Evolutionary conservation across 2,113 vertebrate genomes (phyloP).

Genomic region (Trichomycterus rosablanca): DNA sequence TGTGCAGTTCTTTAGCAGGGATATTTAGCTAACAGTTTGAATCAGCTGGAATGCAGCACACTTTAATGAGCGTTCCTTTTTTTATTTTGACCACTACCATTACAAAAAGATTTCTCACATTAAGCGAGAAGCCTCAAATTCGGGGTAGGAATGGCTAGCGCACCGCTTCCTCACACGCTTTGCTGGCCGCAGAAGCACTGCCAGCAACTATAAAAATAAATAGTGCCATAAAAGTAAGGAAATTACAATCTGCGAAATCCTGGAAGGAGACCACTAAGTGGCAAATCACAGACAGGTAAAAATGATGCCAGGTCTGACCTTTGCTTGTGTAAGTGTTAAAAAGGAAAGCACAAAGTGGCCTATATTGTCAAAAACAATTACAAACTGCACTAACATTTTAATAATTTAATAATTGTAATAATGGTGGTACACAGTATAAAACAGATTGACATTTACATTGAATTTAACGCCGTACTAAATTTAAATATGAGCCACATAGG

Average conservation of each 20-base stretch:
- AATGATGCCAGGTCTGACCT: constrained; percentile 24
- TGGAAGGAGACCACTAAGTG: constrained; percentile 46
- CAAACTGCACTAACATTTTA: no score
- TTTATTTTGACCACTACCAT: constrained; percentile 14
- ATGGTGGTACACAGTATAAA: neutral
- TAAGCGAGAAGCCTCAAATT: constrained; percentile 14
- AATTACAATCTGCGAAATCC: constrained; percentile 51
- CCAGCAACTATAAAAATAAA: constrained; percentile 54
- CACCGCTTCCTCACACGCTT: constrained; percentile 31
- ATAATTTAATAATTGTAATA: neutral
- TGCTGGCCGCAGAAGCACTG: constrained; percentile 36
- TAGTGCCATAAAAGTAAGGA: constrained; percentile 47
- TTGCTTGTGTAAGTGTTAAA: constrained; percentile 3
- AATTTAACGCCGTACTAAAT: neutral
- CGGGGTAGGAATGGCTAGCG: constrained; percentile 21
- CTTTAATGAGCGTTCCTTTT: constrained; percentile 10
- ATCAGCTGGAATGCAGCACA: neutral
- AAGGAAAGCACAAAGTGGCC: neutral
- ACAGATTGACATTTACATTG: neutral
- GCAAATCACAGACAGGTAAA: constrained; percentile 48
- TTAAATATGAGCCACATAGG: constrained; percentile 24
- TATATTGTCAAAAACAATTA: neutral
- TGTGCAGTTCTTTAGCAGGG: no score
- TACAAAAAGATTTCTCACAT: constrained; percentile 34
- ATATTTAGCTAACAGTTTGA: constrained; percentile 8